Evolutionary conservation across 1,140 invertebrate genomes (phyloP).

Genomic region (Ceratosolen solmsi): DNA sequence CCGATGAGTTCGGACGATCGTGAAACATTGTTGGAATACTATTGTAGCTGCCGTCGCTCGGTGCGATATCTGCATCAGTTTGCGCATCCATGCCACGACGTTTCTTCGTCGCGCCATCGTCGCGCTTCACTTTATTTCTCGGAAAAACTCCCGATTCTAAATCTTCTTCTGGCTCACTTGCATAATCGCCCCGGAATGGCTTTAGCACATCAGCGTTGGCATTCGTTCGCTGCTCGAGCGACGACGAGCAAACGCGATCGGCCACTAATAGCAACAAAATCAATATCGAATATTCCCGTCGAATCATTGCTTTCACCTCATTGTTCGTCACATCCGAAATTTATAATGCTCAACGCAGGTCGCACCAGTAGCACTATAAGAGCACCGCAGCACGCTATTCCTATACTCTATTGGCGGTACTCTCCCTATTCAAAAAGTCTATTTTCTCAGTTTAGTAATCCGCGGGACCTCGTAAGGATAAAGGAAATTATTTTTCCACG

Average conservation of each 20-base stretch:
- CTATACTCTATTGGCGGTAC: no score
- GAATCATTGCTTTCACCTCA: slow-evolving; percentile 48
- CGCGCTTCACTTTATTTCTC: background rate
- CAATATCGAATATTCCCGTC: slow-evolving; percentile 1
- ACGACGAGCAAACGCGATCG: background rate
- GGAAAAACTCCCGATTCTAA: background rate
- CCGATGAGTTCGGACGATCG: background rate
- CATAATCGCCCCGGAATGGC: slow-evolving; percentile 4
- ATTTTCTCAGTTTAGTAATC: no score
- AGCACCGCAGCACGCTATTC: no score
- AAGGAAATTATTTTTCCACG: no score
- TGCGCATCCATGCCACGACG: background rate
- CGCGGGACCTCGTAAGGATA: no score
- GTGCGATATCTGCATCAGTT: background rate
- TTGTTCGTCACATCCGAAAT: slow-evolving; percentile 36
- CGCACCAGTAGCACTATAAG: no score
- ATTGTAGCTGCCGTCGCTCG: slow-evolving; percentile 8
- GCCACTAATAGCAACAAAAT: background rate
- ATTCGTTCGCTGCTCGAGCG: background rate
- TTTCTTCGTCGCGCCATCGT: background rate
- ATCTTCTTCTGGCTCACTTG: background rate
- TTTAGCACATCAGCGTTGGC: slow-evolving; percentile 1
- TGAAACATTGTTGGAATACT: slow-evolving; percentile 18
- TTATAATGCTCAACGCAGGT: no score
- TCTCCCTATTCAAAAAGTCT: no score